phyloP scores from a whole-genome alignment of 2,888 invertebrate species.

The Meliscaeva auricollis region DNA sequence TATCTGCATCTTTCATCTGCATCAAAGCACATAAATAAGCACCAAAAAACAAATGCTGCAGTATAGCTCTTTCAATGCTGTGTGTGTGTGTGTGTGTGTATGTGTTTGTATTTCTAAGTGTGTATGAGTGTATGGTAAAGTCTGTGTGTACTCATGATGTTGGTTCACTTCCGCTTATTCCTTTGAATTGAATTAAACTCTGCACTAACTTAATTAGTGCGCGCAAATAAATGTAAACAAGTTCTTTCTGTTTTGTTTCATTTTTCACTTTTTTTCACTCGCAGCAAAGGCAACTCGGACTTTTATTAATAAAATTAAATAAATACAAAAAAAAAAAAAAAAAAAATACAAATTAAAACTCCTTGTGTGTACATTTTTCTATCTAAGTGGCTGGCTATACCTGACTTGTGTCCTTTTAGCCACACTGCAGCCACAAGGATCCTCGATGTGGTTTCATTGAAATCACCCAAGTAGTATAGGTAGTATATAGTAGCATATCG shows the following conservation, averaged over 20 bases:
- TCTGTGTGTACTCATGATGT: slow-evolving; percentile 10
- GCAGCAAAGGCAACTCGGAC: slow-evolving; percentile 18
- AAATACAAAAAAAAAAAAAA: slow-evolving; percentile 1
- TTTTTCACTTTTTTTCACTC: not conserved
- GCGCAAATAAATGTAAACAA: slow-evolving; percentile 74
- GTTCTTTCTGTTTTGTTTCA: slow-evolving; percentile 46
- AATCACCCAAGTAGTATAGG: slow-evolving; percentile 30
- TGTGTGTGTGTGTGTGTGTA: not conserved
- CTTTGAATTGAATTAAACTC: slow-evolving; percentile 74
- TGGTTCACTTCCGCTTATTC: slow-evolving; percentile 63
- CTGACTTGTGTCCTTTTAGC: slow-evolving; percentile 9
- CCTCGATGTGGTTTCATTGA: slow-evolving; percentile 55
- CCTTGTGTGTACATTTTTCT: slow-evolving; percentile 1
- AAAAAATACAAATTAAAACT: slow-evolving; percentile 15
- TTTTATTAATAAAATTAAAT: slow-evolving; percentile 24
- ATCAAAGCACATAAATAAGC: slow-evolving; percentile 65
- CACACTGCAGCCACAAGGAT: slow-evolving; percentile 45
- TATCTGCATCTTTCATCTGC: slow-evolving; percentile 64
- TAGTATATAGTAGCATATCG: slow-evolving; percentile 21
- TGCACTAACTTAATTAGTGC: slow-evolving; percentile 71
- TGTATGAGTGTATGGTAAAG: not conserved
- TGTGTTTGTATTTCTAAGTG: not conserved
- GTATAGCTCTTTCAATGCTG: not conserved
- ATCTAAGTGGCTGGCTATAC: slow-evolving; percentile 11
- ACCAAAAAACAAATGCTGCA: slow-evolving; percentile 20